These are phyloP conservation scores for Margaritifera margaritifera DNA, from an alignment of 2,888 invertebrate species.

Conservation along the genomic window DNA sequence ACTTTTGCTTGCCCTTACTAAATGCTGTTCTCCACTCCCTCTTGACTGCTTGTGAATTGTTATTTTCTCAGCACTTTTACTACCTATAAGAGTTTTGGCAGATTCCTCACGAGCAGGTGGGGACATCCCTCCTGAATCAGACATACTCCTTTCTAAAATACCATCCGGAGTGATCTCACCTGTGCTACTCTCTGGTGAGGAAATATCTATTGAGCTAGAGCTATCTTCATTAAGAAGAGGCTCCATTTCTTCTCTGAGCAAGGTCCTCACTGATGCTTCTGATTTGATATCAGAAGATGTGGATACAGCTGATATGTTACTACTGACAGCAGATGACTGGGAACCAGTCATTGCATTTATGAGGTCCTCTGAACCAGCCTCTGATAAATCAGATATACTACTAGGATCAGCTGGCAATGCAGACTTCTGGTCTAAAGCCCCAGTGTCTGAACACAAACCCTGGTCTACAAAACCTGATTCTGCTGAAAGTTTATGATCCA, in stretches of 20 bases:
- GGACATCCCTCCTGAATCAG: slow-evolving; percentile 42
- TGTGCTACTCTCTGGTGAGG: slow-evolving; percentile 32
- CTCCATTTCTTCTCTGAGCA: slow-evolving; percentile 43
- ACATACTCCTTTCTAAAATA: slow-evolving; percentile 37
- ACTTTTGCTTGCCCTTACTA: slow-evolving; percentile 90
- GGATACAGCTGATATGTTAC: slow-evolving; percentile 40
- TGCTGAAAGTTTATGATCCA: slow-evolving; percentile 39
- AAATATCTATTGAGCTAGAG: slow-evolving; percentile 38
- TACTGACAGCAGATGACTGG: slow-evolving; percentile 40
- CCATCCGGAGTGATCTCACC: slow-evolving; percentile 33
- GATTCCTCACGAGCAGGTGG: slow-evolving; percentile 27
- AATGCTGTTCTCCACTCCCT: slow-evolving; percentile 72
- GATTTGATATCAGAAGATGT: slow-evolving; percentile 47
- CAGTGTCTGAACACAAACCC: slow-evolving; percentile 37
- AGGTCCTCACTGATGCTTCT: slow-evolving; percentile 47
- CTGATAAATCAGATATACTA: slow-evolving; percentile 39
- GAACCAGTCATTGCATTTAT: slow-evolving; percentile 41
- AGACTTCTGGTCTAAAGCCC: slow-evolving; percentile 39
- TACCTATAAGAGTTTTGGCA: slow-evolving; percentile 30
- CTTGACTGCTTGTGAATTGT: slow-evolving; percentile 24
- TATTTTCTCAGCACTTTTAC: slow-evolving; percentile 68
- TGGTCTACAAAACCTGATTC: slow-evolving; percentile 53
- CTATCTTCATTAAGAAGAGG: slow-evolving; percentile 39
- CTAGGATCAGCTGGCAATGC: slow-evolving; percentile 36
- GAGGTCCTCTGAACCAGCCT: slow-evolving; percentile 35